Percentiles rank a stretch among this genome's conserved stretches.
Conservation (phyloP, 2,888 invertebrate genomes). For the Perithous albicinctus region DNA sequence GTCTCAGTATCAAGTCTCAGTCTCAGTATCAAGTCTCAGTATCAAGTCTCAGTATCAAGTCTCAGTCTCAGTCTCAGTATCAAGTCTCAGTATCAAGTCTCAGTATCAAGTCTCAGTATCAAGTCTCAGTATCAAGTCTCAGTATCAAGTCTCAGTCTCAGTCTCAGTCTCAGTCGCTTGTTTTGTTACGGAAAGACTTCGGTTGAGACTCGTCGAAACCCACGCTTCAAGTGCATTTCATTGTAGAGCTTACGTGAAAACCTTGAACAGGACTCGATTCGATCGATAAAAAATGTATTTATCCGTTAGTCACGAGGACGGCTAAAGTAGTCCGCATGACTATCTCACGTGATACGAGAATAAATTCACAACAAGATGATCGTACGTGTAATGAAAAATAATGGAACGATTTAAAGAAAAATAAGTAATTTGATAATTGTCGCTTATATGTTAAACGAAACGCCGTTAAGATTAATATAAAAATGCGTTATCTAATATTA, state of each 20-base stretch:
- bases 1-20: too few relatives aligned
- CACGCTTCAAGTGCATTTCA: not conserved
- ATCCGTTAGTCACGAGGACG: slow-evolving; percentile 36
- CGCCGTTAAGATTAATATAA: too few relatives aligned
- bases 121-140: too few relatives aligned
- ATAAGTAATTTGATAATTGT: not conserved
- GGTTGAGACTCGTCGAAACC: not conserved
- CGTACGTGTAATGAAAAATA: not conserved
- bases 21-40: too few relatives aligned
- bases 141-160: too few relatives aligned
- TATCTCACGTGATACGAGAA: slow-evolving; percentile 34
- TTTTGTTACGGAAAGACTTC: too few relatives aligned
- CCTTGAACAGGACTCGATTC: slow-evolving; percentile 4
- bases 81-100: too few relatives aligned
- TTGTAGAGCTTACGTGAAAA: not conserved
- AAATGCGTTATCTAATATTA: too few relatives aligned
- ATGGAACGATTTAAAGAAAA: not conserved
- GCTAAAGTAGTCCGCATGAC: slow-evolving; percentile 18
- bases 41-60: too few relatives aligned
- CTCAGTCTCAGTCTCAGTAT: too few relatives aligned
- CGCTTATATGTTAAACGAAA: not conserved
- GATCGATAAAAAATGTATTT: slow-evolving; percentile 12
- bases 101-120: too few relatives aligned
- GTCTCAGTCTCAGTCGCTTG: too few relatives aligned
- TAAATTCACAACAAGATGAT: not conserved